These are phyloP conservation scores for Leptinotarsa peninsularis DNA, from an alignment of 2,888 invertebrate genomes.

Conservation along the genomic window DNA sequence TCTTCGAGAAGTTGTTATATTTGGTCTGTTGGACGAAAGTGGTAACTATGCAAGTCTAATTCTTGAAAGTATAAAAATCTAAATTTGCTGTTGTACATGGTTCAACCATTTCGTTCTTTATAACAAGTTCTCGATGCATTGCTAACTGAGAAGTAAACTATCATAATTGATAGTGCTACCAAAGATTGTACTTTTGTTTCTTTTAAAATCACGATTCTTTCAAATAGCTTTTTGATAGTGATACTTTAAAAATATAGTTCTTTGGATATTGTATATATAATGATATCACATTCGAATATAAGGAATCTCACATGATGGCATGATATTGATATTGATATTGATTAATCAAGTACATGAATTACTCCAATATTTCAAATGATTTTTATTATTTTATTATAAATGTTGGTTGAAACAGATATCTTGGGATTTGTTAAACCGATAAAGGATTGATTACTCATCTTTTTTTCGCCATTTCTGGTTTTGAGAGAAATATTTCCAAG, in stretches of 20 bases:
- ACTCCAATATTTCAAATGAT: background rate
- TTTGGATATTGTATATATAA: conserved; percentile 3
- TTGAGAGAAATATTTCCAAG: background rate
- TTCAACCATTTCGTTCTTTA: background rate
- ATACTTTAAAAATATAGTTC: background rate
- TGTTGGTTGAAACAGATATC: background rate
- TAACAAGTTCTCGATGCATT: background rate
- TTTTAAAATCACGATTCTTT: background rate
- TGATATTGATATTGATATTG: background rate
- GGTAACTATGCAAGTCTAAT: background rate
- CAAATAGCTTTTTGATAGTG: background rate
- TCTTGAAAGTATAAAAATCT: too few relatives aligned
- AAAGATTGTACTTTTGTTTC: background rate
- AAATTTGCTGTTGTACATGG: background rate
- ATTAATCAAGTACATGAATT: background rate
- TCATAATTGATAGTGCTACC: background rate
- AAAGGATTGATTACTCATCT: background rate
- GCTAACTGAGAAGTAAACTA: background rate
- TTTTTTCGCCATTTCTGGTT: background rate
- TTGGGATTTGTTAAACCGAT: background rate
- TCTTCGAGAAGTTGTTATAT: background rate
- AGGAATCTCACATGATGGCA: background rate
- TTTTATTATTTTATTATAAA: background rate
- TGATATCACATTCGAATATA: background rate
- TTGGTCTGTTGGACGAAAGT: background rate